phyloP scores from a whole-genome alignment of 2,797 vertebrate genomes.

The Phylloscopus collybita region DNA sequence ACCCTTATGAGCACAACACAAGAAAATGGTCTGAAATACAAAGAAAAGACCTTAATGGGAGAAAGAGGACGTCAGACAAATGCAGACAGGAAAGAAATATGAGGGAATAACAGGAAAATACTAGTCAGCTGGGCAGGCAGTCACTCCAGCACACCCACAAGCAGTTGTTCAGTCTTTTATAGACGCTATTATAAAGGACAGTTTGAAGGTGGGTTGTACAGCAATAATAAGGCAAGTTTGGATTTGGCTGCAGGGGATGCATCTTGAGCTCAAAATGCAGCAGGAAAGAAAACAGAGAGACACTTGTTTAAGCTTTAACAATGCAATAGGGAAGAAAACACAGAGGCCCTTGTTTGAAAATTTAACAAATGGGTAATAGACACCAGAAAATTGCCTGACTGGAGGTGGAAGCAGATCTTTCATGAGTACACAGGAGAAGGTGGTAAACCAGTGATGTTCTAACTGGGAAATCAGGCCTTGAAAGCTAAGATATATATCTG shows the following conservation, averaged over 20 bases:
- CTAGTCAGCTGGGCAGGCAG: background rate
- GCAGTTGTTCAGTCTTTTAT: background rate
- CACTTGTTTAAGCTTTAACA: conserved; percentile 36
- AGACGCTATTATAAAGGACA: background rate
- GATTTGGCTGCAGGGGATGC: conserved; percentile 39
- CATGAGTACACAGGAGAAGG: background rate
- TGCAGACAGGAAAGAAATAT: background rate
- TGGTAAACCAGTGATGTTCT: background rate
- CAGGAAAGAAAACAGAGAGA: conserved; percentile 34
- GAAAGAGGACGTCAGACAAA: background rate
- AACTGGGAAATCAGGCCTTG: background rate
- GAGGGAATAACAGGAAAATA: conserved; percentile 5
- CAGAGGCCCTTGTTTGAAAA: conserved; percentile 19
- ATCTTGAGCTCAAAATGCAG: conserved; percentile 26
- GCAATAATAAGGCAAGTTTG: conserved; percentile 10
- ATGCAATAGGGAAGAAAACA: conserved; percentile 29
- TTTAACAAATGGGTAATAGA: background rate
- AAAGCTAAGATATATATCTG: background rate
- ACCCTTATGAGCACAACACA: background rate
- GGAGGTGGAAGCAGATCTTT: conserved; percentile 7
- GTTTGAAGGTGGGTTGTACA: background rate
- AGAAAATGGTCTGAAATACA: background rate
- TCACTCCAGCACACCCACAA: conserved; percentile 5
- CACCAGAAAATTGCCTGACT: background rate
- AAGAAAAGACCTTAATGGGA: background rate